Base-by-base conservation (phyloP, 2,888 invertebrate species). In the Hartigia nigra region DNA sequence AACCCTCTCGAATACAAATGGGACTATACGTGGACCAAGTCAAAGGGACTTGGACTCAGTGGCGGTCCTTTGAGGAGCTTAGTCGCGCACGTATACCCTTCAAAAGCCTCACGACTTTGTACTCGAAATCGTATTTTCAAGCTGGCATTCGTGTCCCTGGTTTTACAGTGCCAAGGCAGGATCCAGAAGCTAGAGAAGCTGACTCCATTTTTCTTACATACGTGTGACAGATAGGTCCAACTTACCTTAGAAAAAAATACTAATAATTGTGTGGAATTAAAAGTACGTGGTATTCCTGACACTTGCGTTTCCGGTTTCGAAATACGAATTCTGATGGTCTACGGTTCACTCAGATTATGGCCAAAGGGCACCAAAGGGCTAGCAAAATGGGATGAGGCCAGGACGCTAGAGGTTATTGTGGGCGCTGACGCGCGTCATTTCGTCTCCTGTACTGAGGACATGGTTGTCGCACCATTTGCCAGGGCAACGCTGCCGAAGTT, bases 341-440 rank as follows among this genome's bases (percentile, higher is more conserved):
- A 23, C 23, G 55, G 55, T 55, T 55, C 23, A 1, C 55, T 55
- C 9, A 55, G 55, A 14, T 55, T 55, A 55, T 55, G 55, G 55
- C 55, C 55, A 55, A 55, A 23, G 39, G 39, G 39, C 39, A 39
- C 39, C 23, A 39, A 39, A 55, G 55, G 55, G 55, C 55, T 55
- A 72, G 32, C 31, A 34, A 34, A 84, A 85, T 82, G 84, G 85
- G 82, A 80, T 82, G 85, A 83, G 85, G 84, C 85, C 81, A 69
- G 76, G 77, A 79, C 70, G 84, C 81, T 86, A 86, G 87, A 87
- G 87, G 85, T 91, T 91, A 91, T 91, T 91, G 91, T 90, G 90
- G 85, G 89, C 91, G 89, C 84, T 88, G 89, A 87, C 88, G 91
- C 91, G 90, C 87, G 86, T 91, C 91, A 91, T 91, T 91, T 90